A percentile compares a stretch with the other conserved stretches of the same genome.
These are phyloP conservation scores for Aphaenogaster floridana DNA, from an alignment of 1,140 invertebrate genomes.

Conservation along the genomic window DNA sequence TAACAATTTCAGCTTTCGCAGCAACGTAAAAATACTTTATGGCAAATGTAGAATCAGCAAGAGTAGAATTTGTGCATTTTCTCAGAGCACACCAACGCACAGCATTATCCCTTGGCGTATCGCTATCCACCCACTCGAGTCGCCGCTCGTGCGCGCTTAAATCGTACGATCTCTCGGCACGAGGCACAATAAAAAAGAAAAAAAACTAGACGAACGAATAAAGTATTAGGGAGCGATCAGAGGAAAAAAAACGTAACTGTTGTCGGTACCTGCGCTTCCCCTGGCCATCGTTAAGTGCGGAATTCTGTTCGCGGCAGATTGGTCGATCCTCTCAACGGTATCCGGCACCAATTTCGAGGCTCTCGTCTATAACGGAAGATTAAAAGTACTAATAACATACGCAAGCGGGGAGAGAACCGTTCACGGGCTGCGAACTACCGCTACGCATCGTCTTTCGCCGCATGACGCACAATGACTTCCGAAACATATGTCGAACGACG, in stretches of 20 bases:
- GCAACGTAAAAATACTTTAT: conserved; percentile 9
- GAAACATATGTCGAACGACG: conserved; percentile 82
- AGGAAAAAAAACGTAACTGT: conserved; percentile 57
- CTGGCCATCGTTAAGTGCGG: conserved; percentile 56
- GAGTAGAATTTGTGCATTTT: neutral
- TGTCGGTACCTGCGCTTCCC: conserved; percentile 47
- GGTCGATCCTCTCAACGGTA: conserved; percentile 76
- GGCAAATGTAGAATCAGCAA: neutral
- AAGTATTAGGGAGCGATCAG: conserved; percentile 58
- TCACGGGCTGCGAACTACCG: conserved; percentile 62
- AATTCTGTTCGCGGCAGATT: conserved; percentile 76
- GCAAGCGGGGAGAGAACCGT: conserved; percentile 57
- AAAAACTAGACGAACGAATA: conserved; percentile 59
- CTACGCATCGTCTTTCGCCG: conserved; percentile 65
- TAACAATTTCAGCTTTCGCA: neutral
- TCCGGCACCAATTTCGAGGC: conserved; percentile 78
- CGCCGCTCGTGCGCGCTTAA: conserved; percentile 51
- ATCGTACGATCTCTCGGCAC: conserved; percentile 42
- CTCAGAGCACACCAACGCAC: conserved; percentile 18
- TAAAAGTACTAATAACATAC: conserved; percentile 77
- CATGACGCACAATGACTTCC: conserved; percentile 67
- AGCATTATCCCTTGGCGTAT: conserved; percentile 48
- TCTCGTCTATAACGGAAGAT: conserved; percentile 77
- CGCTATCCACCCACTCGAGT: conserved; percentile 56
- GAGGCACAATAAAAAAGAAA: conserved; percentile 34